Evolutionary conservation across 2,113 vertebrate genomes (phyloP).

Genomic region (Equus quagga): DNA sequence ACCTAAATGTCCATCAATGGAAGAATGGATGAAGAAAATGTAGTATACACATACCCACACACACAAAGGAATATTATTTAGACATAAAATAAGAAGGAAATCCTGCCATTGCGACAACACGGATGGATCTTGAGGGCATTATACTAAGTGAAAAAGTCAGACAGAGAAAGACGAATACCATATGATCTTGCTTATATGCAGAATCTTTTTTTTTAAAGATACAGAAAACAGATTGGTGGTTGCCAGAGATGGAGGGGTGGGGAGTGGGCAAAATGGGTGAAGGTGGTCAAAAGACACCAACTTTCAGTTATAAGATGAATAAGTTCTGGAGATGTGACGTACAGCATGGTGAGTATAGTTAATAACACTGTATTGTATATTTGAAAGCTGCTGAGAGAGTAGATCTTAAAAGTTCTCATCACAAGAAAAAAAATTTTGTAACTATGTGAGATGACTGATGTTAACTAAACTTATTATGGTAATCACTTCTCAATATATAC

Average conservation of each 20-base stretch:
- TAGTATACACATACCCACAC: background rate
- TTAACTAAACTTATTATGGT: background rate
- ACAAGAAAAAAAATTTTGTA: background rate
- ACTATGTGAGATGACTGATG: background rate
- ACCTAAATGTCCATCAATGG: background rate
- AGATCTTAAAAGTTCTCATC: background rate
- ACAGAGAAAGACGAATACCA: background rate
- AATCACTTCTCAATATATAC: background rate
- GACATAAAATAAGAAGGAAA: background rate
- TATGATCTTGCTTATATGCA: background rate
- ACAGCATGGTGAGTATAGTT: background rate
- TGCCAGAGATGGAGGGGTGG: background rate
- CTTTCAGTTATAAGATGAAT: background rate
- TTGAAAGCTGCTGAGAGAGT: background rate
- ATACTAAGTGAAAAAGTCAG: background rate
- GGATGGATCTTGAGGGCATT: background rate
- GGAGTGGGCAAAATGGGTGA: background rate
- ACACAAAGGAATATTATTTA: background rate
- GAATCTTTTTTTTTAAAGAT: background rate
- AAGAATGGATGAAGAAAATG: background rate
- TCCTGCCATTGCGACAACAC: background rate
- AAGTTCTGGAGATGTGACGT: background rate
- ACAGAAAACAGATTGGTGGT: background rate
- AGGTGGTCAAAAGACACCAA: background rate
- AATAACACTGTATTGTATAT: background rate